Conservation (phyloP, 2,888 invertebrate species). For the Drosophila pegasa region DNA sequence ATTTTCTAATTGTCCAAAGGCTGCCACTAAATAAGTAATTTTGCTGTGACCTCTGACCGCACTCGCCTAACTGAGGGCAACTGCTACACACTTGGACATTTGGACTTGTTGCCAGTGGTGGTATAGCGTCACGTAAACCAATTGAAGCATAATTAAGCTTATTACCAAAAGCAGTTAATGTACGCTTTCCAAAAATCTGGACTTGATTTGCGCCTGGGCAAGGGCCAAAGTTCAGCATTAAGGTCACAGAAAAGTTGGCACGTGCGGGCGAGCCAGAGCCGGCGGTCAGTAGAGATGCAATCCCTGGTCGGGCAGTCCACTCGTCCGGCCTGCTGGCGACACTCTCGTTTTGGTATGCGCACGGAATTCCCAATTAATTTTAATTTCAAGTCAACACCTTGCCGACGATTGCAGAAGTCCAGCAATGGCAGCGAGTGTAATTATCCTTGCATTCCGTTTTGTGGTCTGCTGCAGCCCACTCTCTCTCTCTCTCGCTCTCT, state of each 20-base stretch:
- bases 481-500: conserved; percentile 20
- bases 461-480: conserved; percentile 39
- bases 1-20: conserved; percentile 26
- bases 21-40: conserved; percentile 40
- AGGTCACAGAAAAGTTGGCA: conserved; percentile 41
- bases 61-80: conserved; percentile 24
- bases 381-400: conserved; percentile 83
- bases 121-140: conserved; percentile 71
- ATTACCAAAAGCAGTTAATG: conserved; percentile 74
- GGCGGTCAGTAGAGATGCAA: conserved; percentile 13
- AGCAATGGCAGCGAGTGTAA: conserved; percentile 51
- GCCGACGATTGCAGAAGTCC: conserved; percentile 54
- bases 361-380: conserved; percentile 82
- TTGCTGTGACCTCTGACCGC: conserved; percentile 6
- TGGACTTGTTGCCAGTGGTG: conserved; percentile 36
- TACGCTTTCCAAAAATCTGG: conserved; percentile 44
- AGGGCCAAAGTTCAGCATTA: conserved; percentile 44
- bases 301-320: conserved; percentile 23
- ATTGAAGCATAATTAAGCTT: conserved; percentile 82
- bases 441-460: conserved; percentile 67
- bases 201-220: conserved; percentile 50
- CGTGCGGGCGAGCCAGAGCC: background rate
- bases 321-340: conserved; percentile 52
- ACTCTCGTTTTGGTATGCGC: conserved; percentile 73
- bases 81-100: conserved; percentile 34